phyloP scores from a whole-genome alignment of 2,888 invertebrate genomes.

The Mylabris sibirica region DNA sequence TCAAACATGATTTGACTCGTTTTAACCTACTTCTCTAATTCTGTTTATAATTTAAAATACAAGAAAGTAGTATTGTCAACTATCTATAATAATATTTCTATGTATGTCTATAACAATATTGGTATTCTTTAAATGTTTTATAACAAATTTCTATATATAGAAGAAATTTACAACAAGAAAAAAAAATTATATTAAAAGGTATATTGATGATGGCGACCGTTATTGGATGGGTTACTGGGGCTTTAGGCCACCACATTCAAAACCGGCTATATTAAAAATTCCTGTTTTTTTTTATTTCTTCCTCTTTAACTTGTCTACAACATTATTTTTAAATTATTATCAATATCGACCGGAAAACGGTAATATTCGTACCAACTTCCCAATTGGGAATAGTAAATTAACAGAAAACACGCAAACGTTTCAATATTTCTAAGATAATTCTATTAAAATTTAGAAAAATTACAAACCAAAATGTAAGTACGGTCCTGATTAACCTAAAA shows the following conservation, averaged over 20 bases:
- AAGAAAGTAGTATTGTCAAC: constrained; percentile 9
- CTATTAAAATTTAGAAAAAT: too few species aligned
- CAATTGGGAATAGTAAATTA: neutral
- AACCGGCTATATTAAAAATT: constrained; percentile 29
- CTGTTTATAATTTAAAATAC: neutral
- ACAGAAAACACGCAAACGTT: neutral
- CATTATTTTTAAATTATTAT: neutral
- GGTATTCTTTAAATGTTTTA: neutral
- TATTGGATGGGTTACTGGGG: constrained; percentile 34
- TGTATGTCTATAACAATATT: neutral
- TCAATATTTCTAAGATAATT: too few species aligned
- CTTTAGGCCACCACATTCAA: constrained; percentile 31
- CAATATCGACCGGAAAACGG: neutral
- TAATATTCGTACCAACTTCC: neutral
- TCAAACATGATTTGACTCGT: neutral
- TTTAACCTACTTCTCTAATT: constrained; percentile 3
- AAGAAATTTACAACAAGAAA: neutral
- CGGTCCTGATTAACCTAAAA: neutral
- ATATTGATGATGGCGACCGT: constrained; percentile 19
- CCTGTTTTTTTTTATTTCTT: constrained; percentile 19
- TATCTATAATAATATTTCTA: neutral
- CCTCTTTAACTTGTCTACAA: neutral
- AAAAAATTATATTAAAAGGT: constrained; percentile 1
- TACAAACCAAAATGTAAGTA: too few species aligned
- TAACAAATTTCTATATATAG: neutral